Evolutionary conservation across 2,113 vertebrate genomes (phyloP).

Genomic region (Cathartes aura): DNA sequence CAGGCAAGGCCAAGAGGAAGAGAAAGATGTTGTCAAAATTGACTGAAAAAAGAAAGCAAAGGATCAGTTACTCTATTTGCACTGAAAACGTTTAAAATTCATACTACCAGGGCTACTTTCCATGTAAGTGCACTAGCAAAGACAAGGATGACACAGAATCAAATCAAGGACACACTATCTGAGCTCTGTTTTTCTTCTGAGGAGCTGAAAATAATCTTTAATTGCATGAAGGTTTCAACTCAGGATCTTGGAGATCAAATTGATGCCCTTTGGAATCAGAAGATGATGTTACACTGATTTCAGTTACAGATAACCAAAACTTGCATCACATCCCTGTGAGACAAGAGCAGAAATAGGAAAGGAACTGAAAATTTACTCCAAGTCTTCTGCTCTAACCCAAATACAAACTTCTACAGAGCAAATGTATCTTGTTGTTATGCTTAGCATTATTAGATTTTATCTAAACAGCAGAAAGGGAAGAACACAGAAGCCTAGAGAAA

Average conservation of each 20-base stretch:
- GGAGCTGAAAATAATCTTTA: slow-evolving; percentile 31
- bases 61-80: neutral
- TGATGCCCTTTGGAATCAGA: neutral
- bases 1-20: neutral
- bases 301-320: neutral
- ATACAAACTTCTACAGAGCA: neutral
- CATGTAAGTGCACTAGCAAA: neutral
- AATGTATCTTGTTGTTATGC: neutral
- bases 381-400: neutral
- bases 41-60: neutral
- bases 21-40: neutral
- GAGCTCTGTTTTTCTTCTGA: slow-evolving; percentile 8
- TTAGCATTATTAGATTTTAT: slow-evolving; percentile 4
- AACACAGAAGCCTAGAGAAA: neutral
- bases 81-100: neutral
- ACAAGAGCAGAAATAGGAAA: neutral
- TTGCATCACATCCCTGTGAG: neutral
- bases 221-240: slow-evolving; percentile 22
- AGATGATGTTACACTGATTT: neutral
- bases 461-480: neutral
- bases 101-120: neutral
- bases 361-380: neutral
- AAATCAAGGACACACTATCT: slow-evolving; percentile 7
- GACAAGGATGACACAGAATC: slow-evolving; percentile 19
- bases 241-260: neutral